phyloP scores from a whole-genome alignment of 2,888 invertebrate species.

The Caenorhabditis japonica region DNA sequence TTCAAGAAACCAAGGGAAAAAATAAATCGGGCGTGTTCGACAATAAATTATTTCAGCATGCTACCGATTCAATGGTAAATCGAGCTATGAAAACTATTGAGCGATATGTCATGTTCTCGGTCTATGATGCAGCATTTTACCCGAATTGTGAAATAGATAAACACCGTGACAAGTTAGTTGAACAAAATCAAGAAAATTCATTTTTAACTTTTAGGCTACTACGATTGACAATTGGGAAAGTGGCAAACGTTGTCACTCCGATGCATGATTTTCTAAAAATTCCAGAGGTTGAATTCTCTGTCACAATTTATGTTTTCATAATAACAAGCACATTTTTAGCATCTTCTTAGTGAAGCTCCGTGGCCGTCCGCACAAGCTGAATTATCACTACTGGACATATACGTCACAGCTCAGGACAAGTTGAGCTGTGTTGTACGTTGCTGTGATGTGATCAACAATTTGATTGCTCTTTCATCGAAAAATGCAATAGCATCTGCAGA shows the following conservation, averaged over 20 bases:
- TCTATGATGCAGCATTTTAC: constrained; percentile 93
- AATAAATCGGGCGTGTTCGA: too few relatives aligned
- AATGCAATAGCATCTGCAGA: constrained; percentile 84
- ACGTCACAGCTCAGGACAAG: constrained; percentile 80
- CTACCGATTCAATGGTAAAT: constrained; percentile 51
- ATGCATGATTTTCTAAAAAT: constrained; percentile 32
- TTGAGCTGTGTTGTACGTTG: constrained; percentile 80
- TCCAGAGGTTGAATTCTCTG: constrained; percentile 14
- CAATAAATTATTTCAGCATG: constrained; percentile 30
- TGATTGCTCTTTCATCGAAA: constrained; percentile 85
- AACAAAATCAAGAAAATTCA: constrained; percentile 60
- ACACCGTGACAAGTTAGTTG: constrained; percentile 87
- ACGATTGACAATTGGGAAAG: constrained; percentile 29
- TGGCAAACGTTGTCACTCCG: constrained; percentile 3
- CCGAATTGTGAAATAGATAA: constrained; percentile 97
- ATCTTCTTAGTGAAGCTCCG: constrained; percentile 87
- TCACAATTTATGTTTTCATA: background rate
- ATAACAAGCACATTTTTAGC: constrained; percentile 9
- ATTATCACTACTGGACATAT: constrained; percentile 89
- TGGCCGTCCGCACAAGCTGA: constrained; percentile 95
- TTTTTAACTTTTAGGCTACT: constrained; percentile 24
- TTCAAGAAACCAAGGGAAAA: background rate
- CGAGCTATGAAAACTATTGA: constrained; percentile 89
- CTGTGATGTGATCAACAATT: constrained; percentile 92
- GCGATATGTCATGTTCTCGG: constrained; percentile 87